These are phyloP conservation scores for Pachycephala philippinensis DNA, from an alignment of 2,113 vertebrate genomes.

Conservation along the genomic window DNA sequence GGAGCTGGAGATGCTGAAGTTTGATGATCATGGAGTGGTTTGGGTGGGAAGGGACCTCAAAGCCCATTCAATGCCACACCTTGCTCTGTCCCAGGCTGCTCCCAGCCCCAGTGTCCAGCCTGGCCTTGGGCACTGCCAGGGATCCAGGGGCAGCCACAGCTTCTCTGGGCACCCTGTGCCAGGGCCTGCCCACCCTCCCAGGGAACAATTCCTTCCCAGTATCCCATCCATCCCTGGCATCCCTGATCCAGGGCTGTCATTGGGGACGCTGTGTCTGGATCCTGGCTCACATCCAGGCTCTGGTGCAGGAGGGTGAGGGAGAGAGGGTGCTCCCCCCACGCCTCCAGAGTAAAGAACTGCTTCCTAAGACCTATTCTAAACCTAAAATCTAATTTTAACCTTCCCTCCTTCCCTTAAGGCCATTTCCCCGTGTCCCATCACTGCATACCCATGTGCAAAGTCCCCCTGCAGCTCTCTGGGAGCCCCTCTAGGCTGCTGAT, in stretches of 20 bases:
- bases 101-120: too few species aligned
- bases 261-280: neutral
- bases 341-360: neutral
- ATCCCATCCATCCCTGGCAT: too few species aligned
- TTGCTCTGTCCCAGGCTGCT: too few species aligned
- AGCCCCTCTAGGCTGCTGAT: neutral
- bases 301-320: neutral
- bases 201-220: too few species aligned
- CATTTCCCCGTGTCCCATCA: neutral
- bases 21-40: neutral
- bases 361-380: neutral
- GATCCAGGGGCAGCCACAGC: too few species aligned
- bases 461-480: neutral
- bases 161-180: too few species aligned
- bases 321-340: neutral
- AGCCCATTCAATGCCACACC: too few species aligned
- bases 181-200: too few species aligned
- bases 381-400: neutral
- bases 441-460: neutral
- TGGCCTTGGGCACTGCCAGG: too few species aligned
- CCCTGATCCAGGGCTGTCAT: rapidly evolving
- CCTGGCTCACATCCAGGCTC: neutral
- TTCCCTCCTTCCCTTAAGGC: neutral
- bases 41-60: neutral
- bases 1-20: neutral